Evolutionary conservation across 2,888 invertebrate genomes (phyloP), one percentile per base, ranked within the genome.

Genomic region (Coelopa pilipes): DNA sequence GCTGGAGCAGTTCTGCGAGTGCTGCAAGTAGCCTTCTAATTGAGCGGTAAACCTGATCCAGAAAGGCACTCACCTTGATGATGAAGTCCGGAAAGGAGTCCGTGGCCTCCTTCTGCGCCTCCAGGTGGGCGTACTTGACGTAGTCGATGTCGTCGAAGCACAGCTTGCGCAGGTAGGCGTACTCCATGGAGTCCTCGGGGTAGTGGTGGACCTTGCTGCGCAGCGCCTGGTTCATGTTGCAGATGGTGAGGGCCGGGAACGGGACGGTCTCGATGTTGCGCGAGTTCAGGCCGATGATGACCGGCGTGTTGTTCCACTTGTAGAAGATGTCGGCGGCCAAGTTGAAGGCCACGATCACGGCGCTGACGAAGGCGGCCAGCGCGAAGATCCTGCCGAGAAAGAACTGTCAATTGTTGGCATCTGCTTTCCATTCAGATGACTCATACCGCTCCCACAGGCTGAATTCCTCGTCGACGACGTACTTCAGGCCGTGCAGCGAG

Each of bases 211-310:
- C 82, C 72, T 80, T 79, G 9, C 90, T 89, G 79, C 90, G 92
- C 81, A 91, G 92, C 0, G 92, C 94, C 82, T 93, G 92, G 85
- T 96, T 96, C 88, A 94, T 93, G 83, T 94, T 95, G 84, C 95
- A 96, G 75, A 96, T 90, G 0, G 95, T 96, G 10, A 96, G 88
- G 0, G 95, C 93, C 0, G 96, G 95, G 86, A 96, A 96, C 0
- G 95, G 95, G 73, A 34, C 34, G 34, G 34, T 34, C 7, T 90
- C 90, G 0, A 95, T 92, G 80, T 93, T 94, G 74, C 93, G 91
- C 0, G 95, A 92, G 80, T 93, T 94, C 74, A 93, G 91, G 12
- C 83, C 93, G 71, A 94, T 93, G 49, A 96, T 93, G 80, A 96
- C 92, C 0, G 95, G 95, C 1, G 91, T 90, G 1, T 89, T 88